phyloP scores from a whole-genome alignment of 2,888 invertebrate genomes.

The Biston betularia region DNA sequence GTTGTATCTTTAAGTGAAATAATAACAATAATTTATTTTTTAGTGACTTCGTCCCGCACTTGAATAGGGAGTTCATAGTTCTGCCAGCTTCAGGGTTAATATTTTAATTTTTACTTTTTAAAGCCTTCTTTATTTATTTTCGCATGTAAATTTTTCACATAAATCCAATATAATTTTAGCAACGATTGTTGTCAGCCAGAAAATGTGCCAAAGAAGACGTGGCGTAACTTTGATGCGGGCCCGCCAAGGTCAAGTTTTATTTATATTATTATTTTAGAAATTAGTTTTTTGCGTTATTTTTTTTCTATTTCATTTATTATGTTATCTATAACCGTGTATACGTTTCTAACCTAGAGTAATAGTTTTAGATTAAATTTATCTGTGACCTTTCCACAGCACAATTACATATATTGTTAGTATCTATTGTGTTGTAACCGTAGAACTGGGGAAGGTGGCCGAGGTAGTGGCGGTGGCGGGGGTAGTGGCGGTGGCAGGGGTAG shows the following conservation, averaged over 20 bases:
- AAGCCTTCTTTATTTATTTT: background rate
- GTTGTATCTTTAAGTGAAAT: background rate
- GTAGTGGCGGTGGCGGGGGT: background rate
- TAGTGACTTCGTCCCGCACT: constrained; percentile 3
- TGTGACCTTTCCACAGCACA: background rate
- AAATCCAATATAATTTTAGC: constrained; percentile 1
- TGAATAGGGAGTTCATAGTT: constrained; percentile 9
- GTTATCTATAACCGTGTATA: background rate
- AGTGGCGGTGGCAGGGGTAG: background rate
- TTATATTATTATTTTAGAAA: background rate
- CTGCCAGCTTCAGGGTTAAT: constrained; percentile 7
- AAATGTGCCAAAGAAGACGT: constrained; percentile 18
- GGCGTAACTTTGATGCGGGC: constrained; percentile 12
- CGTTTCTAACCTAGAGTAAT: background rate
- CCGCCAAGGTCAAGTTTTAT: constrained; percentile 6
- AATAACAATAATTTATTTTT: constrained; percentile 3
- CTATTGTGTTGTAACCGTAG: constrained; percentile 1
- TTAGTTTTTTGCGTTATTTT: background rate
- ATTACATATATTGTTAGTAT: background rate
- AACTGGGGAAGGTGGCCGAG: background rate
- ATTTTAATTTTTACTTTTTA: background rate
- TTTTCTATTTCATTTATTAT: background rate
- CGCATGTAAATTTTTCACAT: constrained; percentile 1
- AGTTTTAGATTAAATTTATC: background rate
- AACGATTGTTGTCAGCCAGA: constrained; percentile 9